phyloP scores from a whole-genome alignment of 2,888 invertebrate species.

The Hypena proboscidalis region DNA sequence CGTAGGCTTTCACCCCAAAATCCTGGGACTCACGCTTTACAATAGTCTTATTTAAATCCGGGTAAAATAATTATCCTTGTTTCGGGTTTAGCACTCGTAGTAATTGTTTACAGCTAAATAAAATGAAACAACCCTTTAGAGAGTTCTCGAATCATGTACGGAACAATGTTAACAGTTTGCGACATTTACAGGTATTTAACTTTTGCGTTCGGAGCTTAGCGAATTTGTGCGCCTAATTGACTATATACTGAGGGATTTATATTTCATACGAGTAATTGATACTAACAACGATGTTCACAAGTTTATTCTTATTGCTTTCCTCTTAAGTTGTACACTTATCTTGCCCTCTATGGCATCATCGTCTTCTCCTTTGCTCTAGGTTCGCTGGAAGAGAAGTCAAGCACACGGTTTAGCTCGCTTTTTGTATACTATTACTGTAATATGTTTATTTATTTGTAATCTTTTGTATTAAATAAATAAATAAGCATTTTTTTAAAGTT shows the following conservation, averaged over 20 bases:
- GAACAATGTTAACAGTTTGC: constrained; percentile 4
- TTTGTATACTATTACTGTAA: no score
- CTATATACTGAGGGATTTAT: constrained; percentile 1
- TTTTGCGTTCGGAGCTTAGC: not conserved
- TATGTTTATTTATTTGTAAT: no score
- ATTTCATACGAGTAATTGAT: not conserved
- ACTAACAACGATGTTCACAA: no score
- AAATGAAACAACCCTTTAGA: constrained; percentile 16
- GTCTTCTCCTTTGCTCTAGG: no score
- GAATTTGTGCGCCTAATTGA: not conserved
- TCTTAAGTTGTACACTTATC: no score
- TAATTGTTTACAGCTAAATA: constrained; percentile 13
- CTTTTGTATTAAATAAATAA: no score
- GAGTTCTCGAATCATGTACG: constrained; percentile 2
- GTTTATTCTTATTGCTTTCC: no score
- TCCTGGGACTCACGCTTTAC: not conserved
- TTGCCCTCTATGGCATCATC: no score
- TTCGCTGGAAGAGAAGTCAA: no score
- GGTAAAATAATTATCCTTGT: constrained; percentile 5
- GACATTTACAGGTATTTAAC: constrained; percentile 4
- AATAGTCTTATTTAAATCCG: not conserved
- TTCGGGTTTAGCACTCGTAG: constrained; percentile 13
- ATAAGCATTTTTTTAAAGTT: no score
- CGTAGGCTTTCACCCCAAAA: no score
- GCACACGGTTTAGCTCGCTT: no score